phyloP scores from a whole-genome alignment of 2,113 vertebrate genomes.

The Muscicapa adusta region DNA sequence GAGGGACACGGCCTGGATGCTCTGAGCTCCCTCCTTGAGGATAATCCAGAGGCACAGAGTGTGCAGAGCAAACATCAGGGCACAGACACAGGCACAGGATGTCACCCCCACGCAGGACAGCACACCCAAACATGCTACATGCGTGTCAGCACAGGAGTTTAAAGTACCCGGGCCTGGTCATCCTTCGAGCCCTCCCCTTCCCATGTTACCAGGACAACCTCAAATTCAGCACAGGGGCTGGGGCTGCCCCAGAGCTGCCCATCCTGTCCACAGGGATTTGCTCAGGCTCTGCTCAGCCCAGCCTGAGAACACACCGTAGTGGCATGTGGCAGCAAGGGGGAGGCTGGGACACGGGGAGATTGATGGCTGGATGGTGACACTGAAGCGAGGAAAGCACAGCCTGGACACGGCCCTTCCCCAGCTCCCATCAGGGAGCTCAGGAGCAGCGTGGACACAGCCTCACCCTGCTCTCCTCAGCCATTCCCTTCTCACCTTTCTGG shows the following conservation, averaged over 20 bases:
- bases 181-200: background rate
- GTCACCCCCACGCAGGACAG: background rate
- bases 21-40: background rate
- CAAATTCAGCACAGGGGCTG: background rate
- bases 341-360: background rate
- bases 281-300: background rate
- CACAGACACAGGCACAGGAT: background rate
- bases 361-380: background rate
- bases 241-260: background rate
- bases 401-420: accelerated
- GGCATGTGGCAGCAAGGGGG: too few relatives aligned
- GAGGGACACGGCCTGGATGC: background rate
- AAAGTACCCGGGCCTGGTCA: background rate
- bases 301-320: accelerated
- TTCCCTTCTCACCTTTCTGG: background rate
- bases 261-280: background rate
- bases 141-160: accelerated
- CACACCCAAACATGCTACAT: background rate
- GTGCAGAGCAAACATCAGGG: background rate
- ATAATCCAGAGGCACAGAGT: accelerated
- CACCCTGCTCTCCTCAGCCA: background rate
- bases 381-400: background rate
- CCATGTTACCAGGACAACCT: background rate
- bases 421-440: background rate
- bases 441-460: background rate